phyloP scores from a whole-genome alignment of 2,888 invertebrate genomes.

The Apomyelois bistriatella region DNA sequence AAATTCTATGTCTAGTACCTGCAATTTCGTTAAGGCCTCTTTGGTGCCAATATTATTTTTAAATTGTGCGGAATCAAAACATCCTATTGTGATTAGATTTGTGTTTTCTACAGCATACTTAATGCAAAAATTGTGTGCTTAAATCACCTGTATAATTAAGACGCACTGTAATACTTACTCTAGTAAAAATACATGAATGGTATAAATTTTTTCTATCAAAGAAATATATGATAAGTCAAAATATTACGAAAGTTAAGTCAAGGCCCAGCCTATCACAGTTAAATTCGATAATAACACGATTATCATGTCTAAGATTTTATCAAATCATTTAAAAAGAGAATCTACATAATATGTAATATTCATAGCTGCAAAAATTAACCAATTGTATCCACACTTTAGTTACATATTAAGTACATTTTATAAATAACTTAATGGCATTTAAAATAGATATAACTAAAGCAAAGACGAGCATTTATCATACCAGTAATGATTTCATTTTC shows the following conservation, averaged over 20 bases:
- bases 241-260: slow-evolving; percentile 10
- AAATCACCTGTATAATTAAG: background rate
- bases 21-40: background rate
- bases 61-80: background rate
- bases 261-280: slow-evolving; percentile 52
- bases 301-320: background rate
- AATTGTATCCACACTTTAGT: background rate
- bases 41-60: background rate
- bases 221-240: slow-evolving; percentile 1
- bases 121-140: too few species aligned
- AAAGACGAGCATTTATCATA: too few species aligned
- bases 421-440: slow-evolving; percentile 1
- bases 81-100: background rate
- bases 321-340: background rate
- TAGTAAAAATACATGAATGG: background rate
- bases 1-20: background rate
- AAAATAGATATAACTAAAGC: background rate
- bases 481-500: too few species aligned
- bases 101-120: too few species aligned
- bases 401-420: slow-evolving; percentile 10
- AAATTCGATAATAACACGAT: slow-evolving; percentile 35
- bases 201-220: background rate
- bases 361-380: slow-evolving; percentile 7
- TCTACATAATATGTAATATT: background rate
- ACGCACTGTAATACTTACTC: background rate